Conservation (phyloP, 2,113 vertebrate genomes). For the Anolis sagrei region DNA sequence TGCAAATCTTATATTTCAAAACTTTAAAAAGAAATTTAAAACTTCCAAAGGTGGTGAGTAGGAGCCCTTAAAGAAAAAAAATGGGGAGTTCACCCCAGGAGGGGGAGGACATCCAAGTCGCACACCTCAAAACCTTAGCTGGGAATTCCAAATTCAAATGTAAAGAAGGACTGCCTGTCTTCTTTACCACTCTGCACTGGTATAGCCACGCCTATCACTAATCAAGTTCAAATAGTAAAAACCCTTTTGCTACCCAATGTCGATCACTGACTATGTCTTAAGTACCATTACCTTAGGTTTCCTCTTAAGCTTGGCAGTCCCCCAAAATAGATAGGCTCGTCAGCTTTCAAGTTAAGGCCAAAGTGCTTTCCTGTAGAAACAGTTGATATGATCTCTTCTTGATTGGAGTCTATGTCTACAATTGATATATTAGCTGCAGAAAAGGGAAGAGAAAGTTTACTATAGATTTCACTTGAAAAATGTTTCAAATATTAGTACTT, state of each 20-base stretch:
- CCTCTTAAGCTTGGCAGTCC: slow-evolving; percentile 87
- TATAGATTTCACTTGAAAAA: slow-evolving; percentile 6
- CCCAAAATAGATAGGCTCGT: slow-evolving; percentile 96
- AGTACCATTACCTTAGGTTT: slow-evolving; percentile 86
- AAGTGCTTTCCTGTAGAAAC: slow-evolving; percentile 87
- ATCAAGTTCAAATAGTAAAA: not conserved
- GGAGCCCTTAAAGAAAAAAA: too few relatives aligned
- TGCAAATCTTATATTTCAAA: too few relatives aligned
- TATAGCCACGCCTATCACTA: too few relatives aligned
- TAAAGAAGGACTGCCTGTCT: too few relatives aligned
- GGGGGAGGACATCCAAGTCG: too few relatives aligned
- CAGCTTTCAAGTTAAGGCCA: slow-evolving; percentile 91
- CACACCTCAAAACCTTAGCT: too few relatives aligned
- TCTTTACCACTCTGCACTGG: too few relatives aligned
- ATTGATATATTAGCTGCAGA: slow-evolving; percentile 87
- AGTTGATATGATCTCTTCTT: slow-evolving; percentile 84
- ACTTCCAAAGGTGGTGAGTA: too few relatives aligned
- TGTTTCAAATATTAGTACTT: not conserved
- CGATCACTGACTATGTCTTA: not conserved
- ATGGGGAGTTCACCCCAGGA: too few relatives aligned
- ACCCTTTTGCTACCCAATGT: not conserved
- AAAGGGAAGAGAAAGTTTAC: slow-evolving; percentile 46
- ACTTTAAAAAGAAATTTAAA: too few relatives aligned
- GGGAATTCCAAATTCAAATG: too few relatives aligned
- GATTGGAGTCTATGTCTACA: slow-evolving; percentile 85